Conservation (phyloP, 1,140 invertebrate species). For the Eubasilissa regina region DNA sequence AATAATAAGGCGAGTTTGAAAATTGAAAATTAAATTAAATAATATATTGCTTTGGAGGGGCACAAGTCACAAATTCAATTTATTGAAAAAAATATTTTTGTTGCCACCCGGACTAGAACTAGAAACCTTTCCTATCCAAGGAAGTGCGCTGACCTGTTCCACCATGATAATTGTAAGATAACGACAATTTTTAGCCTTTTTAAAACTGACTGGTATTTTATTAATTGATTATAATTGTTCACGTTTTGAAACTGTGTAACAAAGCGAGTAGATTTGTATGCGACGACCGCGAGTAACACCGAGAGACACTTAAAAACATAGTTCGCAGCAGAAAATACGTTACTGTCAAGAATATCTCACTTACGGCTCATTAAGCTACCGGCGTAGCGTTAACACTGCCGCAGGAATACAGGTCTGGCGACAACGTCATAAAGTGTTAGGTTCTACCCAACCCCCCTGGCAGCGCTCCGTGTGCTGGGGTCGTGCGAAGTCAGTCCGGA, state of each 20-base stretch:
- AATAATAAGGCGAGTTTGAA: no score
- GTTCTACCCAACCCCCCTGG: not conserved
- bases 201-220: no score
- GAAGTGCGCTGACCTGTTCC: no score
- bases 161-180: no score
- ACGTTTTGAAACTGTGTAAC: not conserved
- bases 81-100: no score
- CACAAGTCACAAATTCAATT: no score
- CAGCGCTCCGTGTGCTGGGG: not conserved
- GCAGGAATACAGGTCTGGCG: constrained; percentile 4
- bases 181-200: no score
- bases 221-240: no score
- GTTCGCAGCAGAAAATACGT: not conserved
- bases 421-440: constrained; percentile 4
- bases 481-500: not conserved
- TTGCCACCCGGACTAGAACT: no score
- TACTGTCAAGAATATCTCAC: constrained; percentile 46
- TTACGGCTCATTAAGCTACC: constrained; percentile 50
- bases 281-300: not conserved
- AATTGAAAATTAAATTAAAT: no score
- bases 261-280: not conserved
- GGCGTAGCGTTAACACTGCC: not conserved
- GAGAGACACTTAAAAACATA: not conserved
- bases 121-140: no score
- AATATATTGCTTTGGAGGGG: no score